Base-by-base conservation (phyloP, 2,113 vertebrate species). In the Chaetodon auriga region DNA sequence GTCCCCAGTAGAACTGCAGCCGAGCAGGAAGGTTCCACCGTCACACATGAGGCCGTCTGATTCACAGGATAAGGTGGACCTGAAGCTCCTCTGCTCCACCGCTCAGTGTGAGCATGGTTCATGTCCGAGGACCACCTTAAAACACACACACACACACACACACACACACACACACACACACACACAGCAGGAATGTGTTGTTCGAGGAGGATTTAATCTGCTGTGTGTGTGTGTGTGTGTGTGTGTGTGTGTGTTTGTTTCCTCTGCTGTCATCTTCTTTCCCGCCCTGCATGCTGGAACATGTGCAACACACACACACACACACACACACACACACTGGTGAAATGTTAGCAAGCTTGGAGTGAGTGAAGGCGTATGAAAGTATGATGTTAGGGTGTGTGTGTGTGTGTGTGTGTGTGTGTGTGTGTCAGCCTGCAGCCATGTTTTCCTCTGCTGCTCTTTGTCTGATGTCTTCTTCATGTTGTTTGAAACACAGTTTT, bases 111-210 rank as follows among this genome's bases (percentile, higher is more conserved):
- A 43, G 2, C 54, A 15, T 57, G 36, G 57, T 15, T 60, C 13
- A 21, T 48, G 70, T 35, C 2, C 1, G 25, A 15, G 30, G 30
- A 38, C 58, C 19, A 12, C 57, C 70, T 73, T 73, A 73, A 72
- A 48, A 61, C 68, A 38, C 68, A 69, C 38, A 30, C n/a, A 72
- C 43, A 73, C 71, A 61, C 55, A 74, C 18, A 46, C 38, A 41
- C 35, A 55, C 68, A 72, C 53, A 46, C 19, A 46, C 11, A 35
- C 48, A 51, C 46, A 19, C 49, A 54, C 48, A 30, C n/a, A 72
- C 43, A 73, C 71, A 61, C 53, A 55, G 25, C 30, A n/a, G 71
- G 30, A 8, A 41, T 8, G 38, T 41, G 38, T 41, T 41, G 38
- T 41, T 41, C 1, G 38, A 3, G 55, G n/a, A n/a, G 16, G 41